Conservation (phyloP, 2,888 invertebrate species). For the Drosophila helvetica region DNA sequence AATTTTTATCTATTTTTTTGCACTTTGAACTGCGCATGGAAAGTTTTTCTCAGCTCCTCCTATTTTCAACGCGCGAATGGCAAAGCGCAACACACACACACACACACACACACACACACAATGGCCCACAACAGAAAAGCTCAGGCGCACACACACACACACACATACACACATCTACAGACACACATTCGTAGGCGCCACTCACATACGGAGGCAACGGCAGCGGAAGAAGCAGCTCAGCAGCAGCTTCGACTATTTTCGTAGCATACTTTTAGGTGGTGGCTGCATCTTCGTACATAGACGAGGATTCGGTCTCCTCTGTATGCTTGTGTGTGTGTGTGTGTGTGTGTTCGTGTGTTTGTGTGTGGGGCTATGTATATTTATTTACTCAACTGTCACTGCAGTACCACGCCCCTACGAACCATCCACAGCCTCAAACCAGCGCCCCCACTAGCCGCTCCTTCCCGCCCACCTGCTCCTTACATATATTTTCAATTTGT, state of each 20-base stretch:
- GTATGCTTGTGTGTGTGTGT: constrained; percentile 34
- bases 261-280: constrained; percentile 79
- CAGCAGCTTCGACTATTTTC: constrained; percentile 73
- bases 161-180: constrained; percentile 36
- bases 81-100: constrained; percentile 61
- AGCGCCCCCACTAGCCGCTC: not conserved
- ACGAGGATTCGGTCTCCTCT: constrained; percentile 24
- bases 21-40: constrained; percentile 70
- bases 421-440: not conserved
- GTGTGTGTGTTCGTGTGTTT: constrained; percentile 11
- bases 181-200: constrained; percentile 58
- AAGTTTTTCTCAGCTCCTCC: constrained; percentile 80
- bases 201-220: constrained; percentile 59
- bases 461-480: constrained; percentile 37
- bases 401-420: constrained; percentile 56
- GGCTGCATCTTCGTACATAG: constrained; percentile 70
- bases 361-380: constrained; percentile 33
- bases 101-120: constrained; percentile 39
- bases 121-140: constrained; percentile 33
- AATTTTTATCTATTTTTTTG: constrained; percentile 26
- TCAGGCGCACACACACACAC: constrained; percentile 42
- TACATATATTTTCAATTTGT: constrained; percentile 77
- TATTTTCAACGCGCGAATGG: constrained; percentile 82
- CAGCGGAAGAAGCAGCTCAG: constrained; percentile 29
- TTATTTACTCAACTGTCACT: constrained; percentile 76